Evolutionary conservation across 2,797 vertebrate genomes (phyloP), one percentile per base, ranked within the genome.

Genomic region (Artibeus lituratus): DNA sequence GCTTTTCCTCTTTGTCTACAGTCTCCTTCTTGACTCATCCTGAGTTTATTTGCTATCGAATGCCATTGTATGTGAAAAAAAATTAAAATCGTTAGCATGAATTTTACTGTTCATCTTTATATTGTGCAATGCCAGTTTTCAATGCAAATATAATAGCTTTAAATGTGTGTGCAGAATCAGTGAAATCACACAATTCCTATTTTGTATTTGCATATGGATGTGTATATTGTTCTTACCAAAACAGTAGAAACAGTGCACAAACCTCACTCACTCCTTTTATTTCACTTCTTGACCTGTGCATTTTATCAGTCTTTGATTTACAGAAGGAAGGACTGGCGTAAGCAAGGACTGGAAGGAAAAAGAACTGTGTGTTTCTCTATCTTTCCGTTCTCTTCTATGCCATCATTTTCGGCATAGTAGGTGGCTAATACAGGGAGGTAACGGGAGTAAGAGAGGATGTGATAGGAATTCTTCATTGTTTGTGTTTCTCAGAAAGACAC

Each of bases 1-100:
- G 24, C 19, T 44, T 89, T 73, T 72, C 53, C 16, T 32, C 73
- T 55, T 69, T 53, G 67, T 70, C n/a, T 7, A 0, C 8, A 51
- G 18, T 57, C 21, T 78, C 10, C 72, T 32, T 70, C 35, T 65
- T 89, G 55, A 96, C 35, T 77, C 47, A 14, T 84, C 67, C 49
- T 80, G 5, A 3, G 35, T 78, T 78, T 44, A 42, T 77, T 59
- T 91, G 7, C 65, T 57, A 11, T 29, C 21, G 67, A 51, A 62
- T 78, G 35, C 51, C 9, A 59, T 94, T 83, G 22, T 35, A 69
- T 55, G n/a, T 69, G 67, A 95, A 70, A 76, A 94, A 94, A 94
- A 35, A 88, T 51, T 47, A 35, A 93, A 80, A 78, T 82, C 47
- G 37, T 69, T 37, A 39, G 57, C 7, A 29, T 70, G 49, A 24